Base-by-base conservation (phyloP, 2,797 vertebrate genomes). In the Neopelma chrysocephalum region DNA sequence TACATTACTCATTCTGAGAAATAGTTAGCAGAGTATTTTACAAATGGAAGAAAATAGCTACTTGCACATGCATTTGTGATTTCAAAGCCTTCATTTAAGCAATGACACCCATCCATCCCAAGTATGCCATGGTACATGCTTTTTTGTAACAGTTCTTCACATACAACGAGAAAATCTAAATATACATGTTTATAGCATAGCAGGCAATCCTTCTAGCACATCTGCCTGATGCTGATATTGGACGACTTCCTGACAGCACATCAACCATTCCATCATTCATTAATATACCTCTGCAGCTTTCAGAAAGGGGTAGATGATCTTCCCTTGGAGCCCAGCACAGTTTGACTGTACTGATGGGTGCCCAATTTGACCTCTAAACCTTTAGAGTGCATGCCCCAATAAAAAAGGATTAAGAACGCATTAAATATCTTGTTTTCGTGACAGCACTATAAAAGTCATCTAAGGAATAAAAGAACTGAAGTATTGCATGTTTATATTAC, bases 1-100 rank as follows among this genome's bases (percentile, higher is more conserved):
- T 86, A 95, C 94, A 97, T 97, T 96, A 97, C 96, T 97, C 95
- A 97, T 95, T 94, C 95, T 94, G 81, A 97, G 96, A 96, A 95
- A 97, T 82, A 97, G 90, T 94, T 96, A 95, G 92, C 94, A 89
- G 84, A 96, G 61, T 96, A 96, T 96, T 97, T 97, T 97, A 97
- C 96, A 98, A 98, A 94, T 93, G 92, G 91, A 98, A 98, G 95
- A 93, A 96, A 97, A 97, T 93, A 97, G 95, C 91, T 95, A 88
- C 94, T 96, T 96, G 72, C 92, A 96, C 73, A 96, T 77, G 87
- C 85, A 96, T 94, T 94, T 97, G 91, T 94, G 96, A 97, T 96
- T 97, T 97, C 93, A 96, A 97, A 97, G 96, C 95, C 96, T 97
- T 97, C 92, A 97, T 98, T 98, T 97, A 97, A 93, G 83, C 96